Evolutionary conservation across 2,113 vertebrate species (phyloP), one percentile per base, ranked within the genome.

Genomic region (Planiliza haematocheilus): DNA sequence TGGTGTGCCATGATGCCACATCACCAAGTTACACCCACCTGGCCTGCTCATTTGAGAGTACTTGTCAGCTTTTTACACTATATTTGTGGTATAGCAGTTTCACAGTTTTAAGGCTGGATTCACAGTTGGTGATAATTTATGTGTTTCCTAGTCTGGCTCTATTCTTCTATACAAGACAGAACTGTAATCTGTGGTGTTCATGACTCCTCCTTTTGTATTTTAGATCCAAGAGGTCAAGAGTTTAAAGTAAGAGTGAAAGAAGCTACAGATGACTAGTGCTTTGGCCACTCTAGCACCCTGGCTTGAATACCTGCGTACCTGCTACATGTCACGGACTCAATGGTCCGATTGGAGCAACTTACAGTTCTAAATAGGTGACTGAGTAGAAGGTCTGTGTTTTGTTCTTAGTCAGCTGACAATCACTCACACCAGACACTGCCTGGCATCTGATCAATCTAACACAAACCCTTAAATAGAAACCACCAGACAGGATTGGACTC

Each of bases 1-100:
- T 3, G 17, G 48, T 82, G 75, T 61, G 70, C 67, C 17, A 9
- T 34, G 58, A 49, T 79, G 86, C 88, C 88, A 83, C 88, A 89
- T 89, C 82, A 87, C 70, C 79, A 70, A 62, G 81, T 74, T 57
- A 78, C 83, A 73, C 82, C 75, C 79, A 60, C 68, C 74, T 69
- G 63, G 18, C 49, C 0, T 51, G 61, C 48, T 57, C 14, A 43
- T 69, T 59, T 55, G 38, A 65, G 52, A 41, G 21, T 34, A 53
- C 8, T 12, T 13, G 48, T 57, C 34, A 45, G 20, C 42, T 59
- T 8, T 52, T 81, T 20, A 49, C 65, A 36, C 52, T 49, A 7
- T 18, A 52, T 45, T 60, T 39, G 17, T 2, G 10, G 24, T 21
- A 48, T 21, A 42, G 34, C 16, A 1, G 34, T 60, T 30, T 36